Percentiles rank a stretch among this genome's conserved stretches.
phyloP scores from a whole-genome alignment of 2,888 invertebrate genomes.

The Argyra leucocephala region DNA sequence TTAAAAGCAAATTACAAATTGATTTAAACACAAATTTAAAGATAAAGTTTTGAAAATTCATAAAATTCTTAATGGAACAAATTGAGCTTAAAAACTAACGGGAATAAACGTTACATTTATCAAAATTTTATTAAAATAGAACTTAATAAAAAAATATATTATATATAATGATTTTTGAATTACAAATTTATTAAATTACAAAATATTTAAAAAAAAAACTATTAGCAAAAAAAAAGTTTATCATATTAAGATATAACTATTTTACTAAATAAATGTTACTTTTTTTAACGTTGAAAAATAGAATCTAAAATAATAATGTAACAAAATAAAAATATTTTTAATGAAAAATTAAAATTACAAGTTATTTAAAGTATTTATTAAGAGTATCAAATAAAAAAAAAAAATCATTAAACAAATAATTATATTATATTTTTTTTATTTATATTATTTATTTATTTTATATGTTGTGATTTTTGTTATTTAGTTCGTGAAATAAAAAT shows the following conservation, averaged over 20 bases:
- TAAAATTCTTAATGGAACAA: too few species aligned
- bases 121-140: neutral
- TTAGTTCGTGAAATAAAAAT: too few species aligned
- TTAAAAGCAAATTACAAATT: neutral
- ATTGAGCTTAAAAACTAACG: too few species aligned
- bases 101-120: too few species aligned
- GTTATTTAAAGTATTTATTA: conserved; percentile 6
- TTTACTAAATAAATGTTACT: neutral
- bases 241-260: neutral
- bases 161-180: too few species aligned
- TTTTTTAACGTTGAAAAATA: neutral
- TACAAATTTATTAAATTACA: neutral
- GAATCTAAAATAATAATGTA: neutral
- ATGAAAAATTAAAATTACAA: neutral
- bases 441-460: too few species aligned
- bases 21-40: neutral
- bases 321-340: too few species aligned
- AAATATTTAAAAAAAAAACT: neutral
- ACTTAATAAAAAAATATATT: neutral
- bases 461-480: too few species aligned
- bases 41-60: neutral
- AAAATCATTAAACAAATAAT: neutral
- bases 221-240: neutral
- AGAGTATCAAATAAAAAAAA: conserved; percentile 2
- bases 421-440: too few species aligned